These are phyloP conservation scores for Cyphomyrus plagiostoma DNA, from an alignment of 2,113 vertebrate species.

Conservation along the genomic window DNA sequence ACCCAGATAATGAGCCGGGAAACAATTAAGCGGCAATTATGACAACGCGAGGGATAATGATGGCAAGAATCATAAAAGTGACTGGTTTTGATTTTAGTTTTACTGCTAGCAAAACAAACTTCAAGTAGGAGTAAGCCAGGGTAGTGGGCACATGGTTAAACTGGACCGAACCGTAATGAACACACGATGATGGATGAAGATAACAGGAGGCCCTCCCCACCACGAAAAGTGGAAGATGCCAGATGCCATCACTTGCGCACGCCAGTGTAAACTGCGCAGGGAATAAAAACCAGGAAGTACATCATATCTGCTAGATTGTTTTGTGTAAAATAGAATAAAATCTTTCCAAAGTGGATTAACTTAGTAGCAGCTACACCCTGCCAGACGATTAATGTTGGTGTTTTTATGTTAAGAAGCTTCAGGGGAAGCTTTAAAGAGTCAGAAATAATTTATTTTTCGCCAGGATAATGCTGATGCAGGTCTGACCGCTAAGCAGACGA, in stretches of 20 bases:
- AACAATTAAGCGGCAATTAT: not conserved
- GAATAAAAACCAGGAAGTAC: slow-evolving; percentile 1
- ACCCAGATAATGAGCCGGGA: not conserved
- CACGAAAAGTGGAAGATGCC: slow-evolving; percentile 9
- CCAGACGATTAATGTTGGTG: slow-evolving; percentile 24
- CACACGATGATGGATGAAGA: not conserved
- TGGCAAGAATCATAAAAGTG: not conserved
- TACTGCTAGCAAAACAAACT: not conserved
- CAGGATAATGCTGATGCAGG: slow-evolving; percentile 22
- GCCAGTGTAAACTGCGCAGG: not conserved
- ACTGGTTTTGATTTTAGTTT: not conserved
- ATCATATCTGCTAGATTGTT: slow-evolving; percentile 35
- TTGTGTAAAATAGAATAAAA: slow-evolving; percentile 28
- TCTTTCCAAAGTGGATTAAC: slow-evolving; percentile 30
- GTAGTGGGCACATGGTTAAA: not conserved
- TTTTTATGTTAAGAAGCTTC: slow-evolving; percentile 37
- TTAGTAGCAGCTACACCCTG: slow-evolving; percentile 30
- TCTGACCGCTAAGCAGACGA: slow-evolving; percentile 24
- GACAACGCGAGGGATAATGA: not conserved
- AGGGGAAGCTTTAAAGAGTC: not conserved
- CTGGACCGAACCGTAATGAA: not conserved
- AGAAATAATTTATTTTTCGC: slow-evolving; percentile 22
- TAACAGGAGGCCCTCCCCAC: not conserved
- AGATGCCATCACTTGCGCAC: slow-evolving; percentile 21
- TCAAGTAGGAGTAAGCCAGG: not conserved